These are phyloP conservation scores for Agriopis aurantiaria DNA, from an alignment of 2,888 invertebrate genomes.

Conservation along the genomic window DNA sequence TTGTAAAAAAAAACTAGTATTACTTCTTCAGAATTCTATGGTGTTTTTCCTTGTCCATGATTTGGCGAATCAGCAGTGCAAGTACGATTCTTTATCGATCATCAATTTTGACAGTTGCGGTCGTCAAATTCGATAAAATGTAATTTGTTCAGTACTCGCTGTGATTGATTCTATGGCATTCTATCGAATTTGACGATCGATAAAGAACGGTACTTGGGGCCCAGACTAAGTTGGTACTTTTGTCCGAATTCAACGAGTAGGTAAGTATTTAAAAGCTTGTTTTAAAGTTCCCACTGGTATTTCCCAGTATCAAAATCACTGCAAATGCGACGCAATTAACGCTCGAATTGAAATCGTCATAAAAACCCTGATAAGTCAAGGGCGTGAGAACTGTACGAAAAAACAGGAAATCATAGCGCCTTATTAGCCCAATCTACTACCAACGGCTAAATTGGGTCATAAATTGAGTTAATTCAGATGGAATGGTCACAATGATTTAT, in stretches of 20 bases:
- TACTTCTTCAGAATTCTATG: no score
- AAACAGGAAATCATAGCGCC: constrained; percentile 34
- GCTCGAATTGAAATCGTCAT: constrained; percentile 9
- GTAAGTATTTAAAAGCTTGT: not conserved
- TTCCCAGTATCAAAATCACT: constrained; percentile 5
- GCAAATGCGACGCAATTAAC: constrained; percentile 15
- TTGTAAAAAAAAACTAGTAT: no score
- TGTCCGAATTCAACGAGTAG: not conserved
- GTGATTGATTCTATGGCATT: no score
- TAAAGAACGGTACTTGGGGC: no score
- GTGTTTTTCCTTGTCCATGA: no score
- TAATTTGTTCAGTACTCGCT: no score
- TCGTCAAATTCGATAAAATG: no score
- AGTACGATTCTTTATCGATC: no score
- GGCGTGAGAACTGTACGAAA: constrained; percentile 28
- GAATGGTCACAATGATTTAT: not conserved
- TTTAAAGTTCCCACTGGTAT: not conserved
- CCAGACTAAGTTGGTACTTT: not conserved
- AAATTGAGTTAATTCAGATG: constrained; percentile 2
- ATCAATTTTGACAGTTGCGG: no score
- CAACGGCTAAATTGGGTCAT: constrained; percentile 24
- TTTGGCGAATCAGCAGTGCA: no score
- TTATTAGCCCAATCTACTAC: constrained; percentile 18
- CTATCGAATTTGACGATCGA: no score
- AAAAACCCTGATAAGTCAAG: constrained; percentile 30